These are phyloP conservation scores for Grammomys dolichurus DNA, from an alignment of 2,113 vertebrate genomes.

Conservation along the genomic window DNA sequence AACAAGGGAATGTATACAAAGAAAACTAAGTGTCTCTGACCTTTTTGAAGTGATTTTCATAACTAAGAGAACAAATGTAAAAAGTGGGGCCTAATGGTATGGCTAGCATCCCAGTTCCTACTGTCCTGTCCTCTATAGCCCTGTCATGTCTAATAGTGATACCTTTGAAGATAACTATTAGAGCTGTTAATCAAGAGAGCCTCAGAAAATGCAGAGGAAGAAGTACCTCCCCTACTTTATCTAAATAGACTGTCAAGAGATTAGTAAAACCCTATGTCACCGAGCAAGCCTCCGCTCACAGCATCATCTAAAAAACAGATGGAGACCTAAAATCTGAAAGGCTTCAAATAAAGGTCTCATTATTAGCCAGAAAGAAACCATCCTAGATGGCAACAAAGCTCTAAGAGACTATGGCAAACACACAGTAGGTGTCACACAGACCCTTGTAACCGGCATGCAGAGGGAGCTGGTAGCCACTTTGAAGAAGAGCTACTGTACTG, in stretches of 20 bases:
- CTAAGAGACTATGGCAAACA: neutral
- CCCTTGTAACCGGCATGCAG: neutral
- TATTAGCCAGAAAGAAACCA: conserved; percentile 17
- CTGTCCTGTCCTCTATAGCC: neutral
- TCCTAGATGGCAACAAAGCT: neutral
- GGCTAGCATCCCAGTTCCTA: neutral
- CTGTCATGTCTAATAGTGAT: neutral
- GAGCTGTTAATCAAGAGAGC: conserved; percentile 26
- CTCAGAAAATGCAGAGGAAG: neutral
- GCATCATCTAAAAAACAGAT: conserved; percentile 27
- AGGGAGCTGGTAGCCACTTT: neutral
- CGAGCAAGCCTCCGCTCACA: neutral
- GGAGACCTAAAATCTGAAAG: conserved; percentile 22
- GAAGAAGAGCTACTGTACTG: neutral
- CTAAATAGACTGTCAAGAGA: conserved; percentile 52
- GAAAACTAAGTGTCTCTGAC: conserved; percentile 24
- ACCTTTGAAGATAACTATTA: conserved; percentile 26
- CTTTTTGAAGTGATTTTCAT: neutral
- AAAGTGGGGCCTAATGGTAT: neutral
- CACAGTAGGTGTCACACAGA: neutral
- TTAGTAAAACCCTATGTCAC: conserved; percentile 60
- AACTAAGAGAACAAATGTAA: conserved; percentile 11
- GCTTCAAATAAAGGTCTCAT: neutral
- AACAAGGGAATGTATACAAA: conserved; percentile 32
- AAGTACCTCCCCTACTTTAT: neutral